These are phyloP conservation scores for Mythimna loreyi DNA, from an alignment of 2,888 invertebrate species.

Conservation along the genomic window DNA sequence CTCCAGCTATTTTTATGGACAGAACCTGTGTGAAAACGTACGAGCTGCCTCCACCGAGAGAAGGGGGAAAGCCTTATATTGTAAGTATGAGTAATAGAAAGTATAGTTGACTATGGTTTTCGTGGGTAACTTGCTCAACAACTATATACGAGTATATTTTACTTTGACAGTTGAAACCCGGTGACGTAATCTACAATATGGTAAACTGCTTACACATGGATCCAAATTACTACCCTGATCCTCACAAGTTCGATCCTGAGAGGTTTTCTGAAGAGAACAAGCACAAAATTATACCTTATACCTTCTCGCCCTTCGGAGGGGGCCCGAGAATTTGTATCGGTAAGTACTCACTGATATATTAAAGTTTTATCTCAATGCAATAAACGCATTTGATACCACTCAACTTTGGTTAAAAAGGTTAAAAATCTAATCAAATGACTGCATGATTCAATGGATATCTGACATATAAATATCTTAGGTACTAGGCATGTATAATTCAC, in stretches of 20 bases:
- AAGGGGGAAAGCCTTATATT: conserved; percentile 75
- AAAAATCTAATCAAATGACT: neutral
- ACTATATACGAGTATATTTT: neutral
- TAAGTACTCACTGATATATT: conserved; percentile 56
- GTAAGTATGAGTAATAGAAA: conserved; percentile 64
- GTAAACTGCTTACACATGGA: conserved; percentile 68
- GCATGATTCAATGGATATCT: neutral
- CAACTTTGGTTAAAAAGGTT: too few species aligned
- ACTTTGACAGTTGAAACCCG: conserved; percentile 55
- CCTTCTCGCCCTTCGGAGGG: conserved; percentile 89
- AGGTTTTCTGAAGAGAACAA: conserved; percentile 85
- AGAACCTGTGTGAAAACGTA: conserved; percentile 87
- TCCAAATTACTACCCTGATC: conserved; percentile 72
- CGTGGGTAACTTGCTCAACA: too few species aligned
- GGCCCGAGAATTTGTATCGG: conserved; percentile 91
- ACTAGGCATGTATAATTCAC: conserved; percentile 16
- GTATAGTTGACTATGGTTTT: too few species aligned
- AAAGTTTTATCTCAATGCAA: too few species aligned
- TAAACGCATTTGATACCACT: too few species aligned
- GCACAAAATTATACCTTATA: conserved; percentile 83
- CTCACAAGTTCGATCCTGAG: conserved; percentile 83
- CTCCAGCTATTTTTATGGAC: conserved; percentile 85
- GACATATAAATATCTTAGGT: neutral
- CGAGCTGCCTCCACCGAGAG: conserved; percentile 80
- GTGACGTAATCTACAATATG: conserved; percentile 53